Conservation (phyloP, 2,888 invertebrate genomes). For the Microdon myrmicae region DNA sequence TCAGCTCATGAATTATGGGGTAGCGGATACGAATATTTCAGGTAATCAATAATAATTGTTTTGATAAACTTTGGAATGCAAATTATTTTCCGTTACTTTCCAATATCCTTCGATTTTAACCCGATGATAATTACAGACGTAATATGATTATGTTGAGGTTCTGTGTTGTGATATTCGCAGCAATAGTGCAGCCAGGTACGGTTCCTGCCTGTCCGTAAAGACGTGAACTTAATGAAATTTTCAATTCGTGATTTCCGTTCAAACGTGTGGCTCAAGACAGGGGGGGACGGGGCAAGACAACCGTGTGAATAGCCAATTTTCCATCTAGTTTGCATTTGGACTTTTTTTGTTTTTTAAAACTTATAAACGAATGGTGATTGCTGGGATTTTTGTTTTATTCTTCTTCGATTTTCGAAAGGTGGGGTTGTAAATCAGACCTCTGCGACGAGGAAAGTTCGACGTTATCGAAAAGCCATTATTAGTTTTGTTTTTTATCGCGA, state of each 20-base stretch:
- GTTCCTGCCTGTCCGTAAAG: slow-evolving; percentile 20
- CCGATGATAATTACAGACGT: slow-evolving; percentile 50
- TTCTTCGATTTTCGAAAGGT: slow-evolving; percentile 20
- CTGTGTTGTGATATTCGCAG: slow-evolving; percentile 20
- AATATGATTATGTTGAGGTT: slow-evolving; percentile 50
- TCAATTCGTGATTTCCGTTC: slow-evolving; percentile 48
- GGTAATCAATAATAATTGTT: slow-evolving; percentile 52
- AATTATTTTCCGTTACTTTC: slow-evolving; percentile 51
- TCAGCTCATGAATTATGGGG: slow-evolving; percentile 45
- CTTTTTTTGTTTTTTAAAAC: slow-evolving; percentile 27
- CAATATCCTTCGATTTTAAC: slow-evolving; percentile 51
- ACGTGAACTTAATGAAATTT: slow-evolving; percentile 47
- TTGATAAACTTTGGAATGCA: slow-evolving; percentile 52
- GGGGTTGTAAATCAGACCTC: slow-evolving; percentile 27
- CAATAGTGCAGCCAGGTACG: slow-evolving; percentile 6
- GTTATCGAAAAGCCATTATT: slow-evolving; percentile 42
- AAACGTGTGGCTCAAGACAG: slow-evolving; percentile 24
- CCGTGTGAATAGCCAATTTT: slow-evolving; percentile 32
- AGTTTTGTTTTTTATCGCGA: slow-evolving; percentile 8
- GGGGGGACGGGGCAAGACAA: background rate
- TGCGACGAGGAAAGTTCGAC: slow-evolving; percentile 18
- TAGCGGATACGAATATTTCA: slow-evolving; percentile 51
- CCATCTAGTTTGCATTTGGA: slow-evolving; percentile 34
- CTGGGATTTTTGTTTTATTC: slow-evolving; percentile 14
- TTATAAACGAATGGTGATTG: slow-evolving; percentile 29